A percentile compares a stretch with the other conserved stretches of the same genome.
Evolutionary conservation across 1,140 invertebrate genomes (phyloP).

Genomic region (Drosophila arizonae): DNA sequence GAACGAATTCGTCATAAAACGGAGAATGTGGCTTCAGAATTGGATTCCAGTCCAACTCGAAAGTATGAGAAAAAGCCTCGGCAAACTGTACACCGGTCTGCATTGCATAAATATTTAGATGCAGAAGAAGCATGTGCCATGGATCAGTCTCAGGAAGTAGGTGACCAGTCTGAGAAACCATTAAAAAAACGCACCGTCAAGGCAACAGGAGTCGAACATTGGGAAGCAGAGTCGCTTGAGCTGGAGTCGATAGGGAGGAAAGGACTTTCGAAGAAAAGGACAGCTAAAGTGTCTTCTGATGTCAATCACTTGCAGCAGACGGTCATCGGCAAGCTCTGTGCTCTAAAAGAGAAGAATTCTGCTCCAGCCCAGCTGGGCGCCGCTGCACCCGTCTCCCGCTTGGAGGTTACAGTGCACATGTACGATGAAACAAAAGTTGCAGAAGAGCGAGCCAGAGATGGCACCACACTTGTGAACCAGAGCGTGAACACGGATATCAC

Average conservation of each 20-base stretch:
- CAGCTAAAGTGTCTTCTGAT: background rate
- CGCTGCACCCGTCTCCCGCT: background rate
- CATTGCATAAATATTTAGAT: conserved; percentile 7
- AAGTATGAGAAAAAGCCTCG: conserved; percentile 10
- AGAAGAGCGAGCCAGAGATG: background rate
- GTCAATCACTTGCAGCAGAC: background rate
- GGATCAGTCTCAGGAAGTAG: background rate
- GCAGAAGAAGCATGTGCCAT: background rate
- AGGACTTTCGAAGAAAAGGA: background rate
- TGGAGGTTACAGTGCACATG: conserved; percentile 25
- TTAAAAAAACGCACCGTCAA: background rate
- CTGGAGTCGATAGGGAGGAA: background rate
- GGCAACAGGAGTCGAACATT: background rate
- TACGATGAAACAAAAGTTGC: conserved; percentile 6
- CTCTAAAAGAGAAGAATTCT: background rate
- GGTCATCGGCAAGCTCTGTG: background rate
- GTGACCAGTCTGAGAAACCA: background rate
- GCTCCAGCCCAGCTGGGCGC: background rate
- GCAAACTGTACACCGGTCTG: background rate
- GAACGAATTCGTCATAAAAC: background rate
- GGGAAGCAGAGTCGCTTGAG: conserved; percentile 9
- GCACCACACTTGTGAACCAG: background rate
- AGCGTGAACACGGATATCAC: conserved; percentile 12
- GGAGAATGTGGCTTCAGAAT: background rate
- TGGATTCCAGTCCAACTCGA: background rate